A percentile compares a stretch with the other conserved stretches of the same genome.
These are phyloP conservation scores for Oasisia sp. DNA, from an alignment of 2,888 invertebrate species.

Conservation along the genomic window DNA sequence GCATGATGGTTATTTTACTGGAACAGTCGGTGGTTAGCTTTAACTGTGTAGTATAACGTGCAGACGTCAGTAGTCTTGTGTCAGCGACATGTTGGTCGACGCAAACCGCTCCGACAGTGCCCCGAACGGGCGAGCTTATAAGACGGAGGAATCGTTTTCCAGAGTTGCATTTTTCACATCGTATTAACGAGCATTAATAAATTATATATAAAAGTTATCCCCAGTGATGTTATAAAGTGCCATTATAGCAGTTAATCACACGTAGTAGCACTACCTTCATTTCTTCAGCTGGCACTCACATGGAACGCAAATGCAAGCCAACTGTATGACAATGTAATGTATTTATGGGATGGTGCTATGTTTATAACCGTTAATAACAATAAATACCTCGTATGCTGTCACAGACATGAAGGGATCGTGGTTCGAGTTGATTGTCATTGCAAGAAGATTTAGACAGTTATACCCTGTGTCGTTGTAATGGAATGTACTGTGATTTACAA, in stretches of 20 bases:
- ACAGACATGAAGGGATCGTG: not conserved
- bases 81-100: not conserved
- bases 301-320: not conserved
- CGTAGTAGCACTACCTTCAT: not conserved
- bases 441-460: not conserved
- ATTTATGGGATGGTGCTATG: slow-evolving; percentile 17
- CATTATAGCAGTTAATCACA: slow-evolving; percentile 9
- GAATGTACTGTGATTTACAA: too few species aligned
- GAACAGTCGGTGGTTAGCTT: not conserved
- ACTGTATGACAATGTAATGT: not conserved
- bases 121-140: not conserved
- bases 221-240: not conserved
- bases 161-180: slow-evolving; percentile 6
- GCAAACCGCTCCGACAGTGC: not conserved
- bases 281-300: not conserved
- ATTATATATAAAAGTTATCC: not conserved
- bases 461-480: too few species aligned
- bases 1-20: not conserved
- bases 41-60: not conserved
- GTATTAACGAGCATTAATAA: not conserved
- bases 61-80: not conserved
- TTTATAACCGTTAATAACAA: slow-evolving; percentile 17
- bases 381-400: slow-evolving; percentile 13
- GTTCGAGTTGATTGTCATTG: not conserved
- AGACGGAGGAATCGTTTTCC: not conserved